Conservation (phyloP, 2,113 vertebrate genomes). For the Loxodonta africana region DNA sequence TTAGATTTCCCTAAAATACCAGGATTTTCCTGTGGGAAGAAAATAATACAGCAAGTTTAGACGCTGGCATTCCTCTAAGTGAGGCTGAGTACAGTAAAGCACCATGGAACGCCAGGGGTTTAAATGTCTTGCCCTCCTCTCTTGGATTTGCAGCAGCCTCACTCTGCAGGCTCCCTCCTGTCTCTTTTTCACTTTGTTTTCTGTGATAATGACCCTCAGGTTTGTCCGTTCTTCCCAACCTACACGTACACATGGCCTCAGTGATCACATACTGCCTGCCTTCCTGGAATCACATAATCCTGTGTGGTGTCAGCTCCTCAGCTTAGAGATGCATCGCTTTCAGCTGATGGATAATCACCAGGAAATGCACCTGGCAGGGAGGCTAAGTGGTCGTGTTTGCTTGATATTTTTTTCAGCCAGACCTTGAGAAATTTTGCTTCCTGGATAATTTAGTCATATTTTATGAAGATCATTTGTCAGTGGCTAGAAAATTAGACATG, state of each 20-base stretch:
- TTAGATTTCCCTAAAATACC: not conserved
- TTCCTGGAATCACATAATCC: not conserved
- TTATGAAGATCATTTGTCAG: constrained; percentile 85
- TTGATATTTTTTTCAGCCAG: constrained; percentile 37
- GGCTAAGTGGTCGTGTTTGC: not conserved
- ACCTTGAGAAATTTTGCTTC: constrained; percentile 75
- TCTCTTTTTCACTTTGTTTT: fast-evolving
- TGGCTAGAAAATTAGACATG: constrained; percentile 80
- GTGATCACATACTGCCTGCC: not conserved
- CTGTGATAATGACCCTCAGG: fast-evolving
- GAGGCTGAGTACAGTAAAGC: not conserved
- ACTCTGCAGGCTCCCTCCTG: fast-evolving
- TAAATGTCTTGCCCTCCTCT: fast-evolving
- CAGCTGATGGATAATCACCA: not conserved
- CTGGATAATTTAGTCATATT: constrained; percentile 81
- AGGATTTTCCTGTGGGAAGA: not conserved
- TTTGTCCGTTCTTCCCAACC: not conserved
- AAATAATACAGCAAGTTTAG: not conserved
- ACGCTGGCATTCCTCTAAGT: not conserved
- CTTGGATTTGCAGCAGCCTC: not conserved
- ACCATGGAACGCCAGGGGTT: fast-evolving
- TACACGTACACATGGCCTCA: not conserved
- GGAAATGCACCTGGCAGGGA: constrained; percentile 16
- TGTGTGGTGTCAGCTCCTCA: not conserved
- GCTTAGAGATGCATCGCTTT: not conserved